These are phyloP conservation scores for Idris sp. DNA, from an alignment of 1,140 invertebrate species.

Conservation along the genomic window DNA sequence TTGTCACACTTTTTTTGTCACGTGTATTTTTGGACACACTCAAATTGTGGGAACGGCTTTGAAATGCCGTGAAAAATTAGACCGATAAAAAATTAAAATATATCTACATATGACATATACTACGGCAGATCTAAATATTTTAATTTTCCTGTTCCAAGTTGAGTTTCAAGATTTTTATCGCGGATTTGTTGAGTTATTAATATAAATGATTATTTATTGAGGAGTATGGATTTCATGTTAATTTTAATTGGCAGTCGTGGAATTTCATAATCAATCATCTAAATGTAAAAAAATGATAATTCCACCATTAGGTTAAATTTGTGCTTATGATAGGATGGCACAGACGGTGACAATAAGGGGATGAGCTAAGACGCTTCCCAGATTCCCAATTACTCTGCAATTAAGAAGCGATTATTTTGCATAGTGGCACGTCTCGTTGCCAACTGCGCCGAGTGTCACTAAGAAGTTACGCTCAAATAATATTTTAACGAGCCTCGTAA, in stretches of 20 bases:
- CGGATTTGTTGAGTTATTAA: too few relatives aligned
- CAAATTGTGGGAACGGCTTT: constrained; percentile 7
- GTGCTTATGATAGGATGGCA: constrained; percentile 62
- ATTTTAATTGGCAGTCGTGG: too few relatives aligned
- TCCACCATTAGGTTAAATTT: constrained; percentile 61
- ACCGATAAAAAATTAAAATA: too few relatives aligned
- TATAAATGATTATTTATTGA: too few relatives aligned
- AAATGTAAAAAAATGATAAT: constrained; percentile 10
- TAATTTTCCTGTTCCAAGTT: too few relatives aligned
- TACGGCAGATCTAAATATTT: too few relatives aligned
- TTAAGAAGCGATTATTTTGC: constrained; percentile 77
- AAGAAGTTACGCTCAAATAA: constrained; percentile 74
- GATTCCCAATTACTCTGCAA: constrained; percentile 75
- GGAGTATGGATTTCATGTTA: too few relatives aligned
- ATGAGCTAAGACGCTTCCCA: constrained; percentile 63
- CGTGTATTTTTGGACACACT: constrained; percentile 7
- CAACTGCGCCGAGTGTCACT: constrained; percentile 74
- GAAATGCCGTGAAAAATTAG: constrained; percentile 10
- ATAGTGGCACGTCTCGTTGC: constrained; percentile 69
- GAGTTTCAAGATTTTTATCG: too few relatives aligned
- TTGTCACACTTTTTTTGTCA: constrained; percentile 36
- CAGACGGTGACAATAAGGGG: constrained; percentile 70
- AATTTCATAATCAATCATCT: too few relatives aligned
- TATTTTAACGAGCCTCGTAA: constrained; percentile 77
- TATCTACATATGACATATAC: too few relatives aligned